Evolutionary conservation across 1,140 invertebrate species (phyloP), one percentile per base, ranked within the genome.

Genomic region (Drosophila nannoptera): DNA sequence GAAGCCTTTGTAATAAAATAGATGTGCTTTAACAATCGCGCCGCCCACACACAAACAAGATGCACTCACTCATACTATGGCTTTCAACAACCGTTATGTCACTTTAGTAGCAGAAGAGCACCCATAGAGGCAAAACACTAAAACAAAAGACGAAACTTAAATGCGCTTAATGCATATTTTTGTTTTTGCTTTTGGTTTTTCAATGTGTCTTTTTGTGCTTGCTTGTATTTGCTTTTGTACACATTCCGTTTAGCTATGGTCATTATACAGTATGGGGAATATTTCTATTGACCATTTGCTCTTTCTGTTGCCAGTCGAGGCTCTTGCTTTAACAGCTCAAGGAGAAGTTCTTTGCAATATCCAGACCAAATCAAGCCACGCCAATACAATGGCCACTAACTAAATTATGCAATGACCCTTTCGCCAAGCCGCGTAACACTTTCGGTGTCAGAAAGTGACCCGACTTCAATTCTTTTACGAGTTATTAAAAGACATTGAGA

Each of bases 41-140:
- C 40, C 14, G 22, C 40, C 40, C 40, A 14, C 12, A 43, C 40
- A 43, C 40, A 7, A 7, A 14, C 40, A 16, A 36, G 35, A 7
- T 36, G 50, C 50, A 12, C 55, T 50, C 22, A 40, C 31, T 38
- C 43, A 48, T 43, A 29, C 45, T 49, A 59, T 36, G 31, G 8
- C 52, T 56, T 55, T 43, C 53, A 52, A 76, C 59, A 69, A 58
- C 71, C 77, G 81, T 86, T 86, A 86, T 86, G 81, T 86, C 81
- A 84, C 73, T 72, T 65, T 65, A 75, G 77, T 58, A 68, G 70
- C 67, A 82, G 9, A 53, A 53, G 9, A 73, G 54, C 62, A 33
- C 14, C 12, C 43, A 14, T 32, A 67, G 40, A 53, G 68, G 56
- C 38, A 43, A 40, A 52, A 40, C 48, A 54, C 22, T 75, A 61